A percentile compares a stretch with the other conserved stretches of the same genome.
phyloP scores from a whole-genome alignment of 2,888 invertebrate species.

The Sialis lutaria region DNA sequence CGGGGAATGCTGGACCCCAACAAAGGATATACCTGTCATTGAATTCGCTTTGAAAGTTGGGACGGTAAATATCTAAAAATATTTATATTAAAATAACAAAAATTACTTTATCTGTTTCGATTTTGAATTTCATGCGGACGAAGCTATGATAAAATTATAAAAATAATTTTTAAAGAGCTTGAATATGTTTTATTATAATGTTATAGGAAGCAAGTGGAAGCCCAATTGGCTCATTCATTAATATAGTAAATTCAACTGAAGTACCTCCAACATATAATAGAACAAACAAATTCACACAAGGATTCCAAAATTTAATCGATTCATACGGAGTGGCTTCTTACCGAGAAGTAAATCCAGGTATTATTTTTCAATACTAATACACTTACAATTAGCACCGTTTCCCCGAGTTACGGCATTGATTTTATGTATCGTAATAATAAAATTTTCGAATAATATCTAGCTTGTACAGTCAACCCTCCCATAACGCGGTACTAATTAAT shows the following conservation, averaged over 20 bases:
- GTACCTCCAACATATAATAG: slow-evolving; percentile 55
- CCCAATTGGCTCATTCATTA: slow-evolving; percentile 54
- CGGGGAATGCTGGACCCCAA: slow-evolving; percentile 48
- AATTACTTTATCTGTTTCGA: too few relatives aligned
- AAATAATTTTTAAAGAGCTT: too few relatives aligned
- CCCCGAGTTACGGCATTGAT: not conserved
- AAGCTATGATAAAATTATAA: too few relatives aligned
- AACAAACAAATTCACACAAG: slow-evolving; percentile 56
- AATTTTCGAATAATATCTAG: too few relatives aligned
- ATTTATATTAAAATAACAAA: too few relatives aligned
- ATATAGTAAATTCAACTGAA: slow-evolving; percentile 43
- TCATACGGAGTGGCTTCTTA: slow-evolving; percentile 62
- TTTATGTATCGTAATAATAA: too few relatives aligned
- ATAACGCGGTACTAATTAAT: too few relatives aligned
- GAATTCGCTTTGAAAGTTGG: slow-evolving; percentile 65
- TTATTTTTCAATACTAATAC: too few relatives aligned
- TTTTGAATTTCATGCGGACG: too few relatives aligned
- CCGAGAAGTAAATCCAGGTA: slow-evolving; percentile 51
- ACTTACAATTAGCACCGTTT: too few relatives aligned
- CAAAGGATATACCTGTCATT: slow-evolving; percentile 35
- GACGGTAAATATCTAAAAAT: slow-evolving; percentile 45
- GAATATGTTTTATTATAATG: slow-evolving; percentile 3
- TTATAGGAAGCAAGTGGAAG: slow-evolving; percentile 36
- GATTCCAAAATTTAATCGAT: slow-evolving; percentile 59
- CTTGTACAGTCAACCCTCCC: too few relatives aligned